phyloP scores from a whole-genome alignment of 2,113 vertebrate genomes.

The Actenoides hombroni region DNA sequence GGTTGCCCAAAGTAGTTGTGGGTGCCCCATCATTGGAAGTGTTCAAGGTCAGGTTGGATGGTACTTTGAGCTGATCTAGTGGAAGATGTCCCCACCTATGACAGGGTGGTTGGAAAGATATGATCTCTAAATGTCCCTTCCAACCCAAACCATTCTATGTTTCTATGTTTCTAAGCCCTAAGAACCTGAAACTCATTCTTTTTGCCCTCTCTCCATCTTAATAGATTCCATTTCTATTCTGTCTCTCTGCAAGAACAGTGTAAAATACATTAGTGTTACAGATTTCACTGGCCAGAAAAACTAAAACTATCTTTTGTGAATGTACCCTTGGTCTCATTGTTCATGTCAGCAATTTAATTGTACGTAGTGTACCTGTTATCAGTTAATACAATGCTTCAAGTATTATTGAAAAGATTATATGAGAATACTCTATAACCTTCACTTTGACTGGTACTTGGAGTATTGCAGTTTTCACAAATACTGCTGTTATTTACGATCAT shows the following conservation, averaged over 20 bases:
- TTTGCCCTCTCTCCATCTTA: neutral
- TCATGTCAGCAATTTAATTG: neutral
- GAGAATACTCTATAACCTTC: neutral
- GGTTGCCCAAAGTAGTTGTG: neutral
- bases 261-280: neutral
- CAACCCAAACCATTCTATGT: neutral
- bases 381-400: neutral
- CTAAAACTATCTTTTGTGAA: neutral
- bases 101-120: neutral
- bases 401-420: neutral
- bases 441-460: neutral
- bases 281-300: neutral
- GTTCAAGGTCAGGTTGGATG: neutral
- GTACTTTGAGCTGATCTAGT: neutral
- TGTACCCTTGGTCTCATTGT: neutral
- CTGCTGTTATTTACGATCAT: neutral
- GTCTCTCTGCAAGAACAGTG: neutral
- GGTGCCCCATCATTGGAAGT: neutral
- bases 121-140: neutral
- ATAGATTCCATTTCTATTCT: neutral
- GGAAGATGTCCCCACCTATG: neutral
- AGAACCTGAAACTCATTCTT: neutral
- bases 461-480: neutral
- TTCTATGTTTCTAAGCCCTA: neutral
- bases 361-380: neutral